phyloP scores from a whole-genome alignment of 2,113 vertebrate species.

The Stegostoma tigrinum region DNA sequence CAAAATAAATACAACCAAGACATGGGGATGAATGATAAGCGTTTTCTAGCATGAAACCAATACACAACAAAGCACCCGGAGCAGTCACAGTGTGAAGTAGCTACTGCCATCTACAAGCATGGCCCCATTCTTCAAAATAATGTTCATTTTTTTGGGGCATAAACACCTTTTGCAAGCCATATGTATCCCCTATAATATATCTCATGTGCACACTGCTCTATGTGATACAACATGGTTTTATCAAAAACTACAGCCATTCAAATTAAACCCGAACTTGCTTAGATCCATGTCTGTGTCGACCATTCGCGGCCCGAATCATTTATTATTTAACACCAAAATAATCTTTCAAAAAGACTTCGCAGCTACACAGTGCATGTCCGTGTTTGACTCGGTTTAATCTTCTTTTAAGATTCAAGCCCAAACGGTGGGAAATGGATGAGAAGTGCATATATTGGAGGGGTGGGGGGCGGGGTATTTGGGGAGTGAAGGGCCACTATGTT shows the following conservation, averaged over 20 bases:
- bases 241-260: not conserved
- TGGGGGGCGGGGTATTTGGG: no score
- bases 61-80: not conserved
- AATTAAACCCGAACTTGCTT: constrained; percentile 4
- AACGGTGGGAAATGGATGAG: not conserved
- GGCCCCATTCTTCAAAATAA: constrained; percentile 1
- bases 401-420: not conserved
- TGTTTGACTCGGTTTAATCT: not conserved
- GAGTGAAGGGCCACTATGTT: not conserved
- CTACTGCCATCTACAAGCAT: not conserved
- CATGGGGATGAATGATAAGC: not conserved
- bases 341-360: not conserved
- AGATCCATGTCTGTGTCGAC: not conserved
- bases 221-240: not conserved
- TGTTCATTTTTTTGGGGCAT: not conserved
- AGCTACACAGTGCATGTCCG: not conserved
- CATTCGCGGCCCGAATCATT: not conserved
- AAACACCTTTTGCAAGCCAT: not conserved
- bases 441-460: no score
- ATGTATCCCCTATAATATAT: not conserved
- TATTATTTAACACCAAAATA: constrained; percentile 21
- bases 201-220: no score
- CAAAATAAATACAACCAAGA: constrained; percentile 5
- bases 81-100: not conserved
- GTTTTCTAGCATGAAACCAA: not conserved